Evolutionary conservation across 2,113 vertebrate genomes (phyloP).

Genomic region (Nerophis lumbriciformis): DNA sequence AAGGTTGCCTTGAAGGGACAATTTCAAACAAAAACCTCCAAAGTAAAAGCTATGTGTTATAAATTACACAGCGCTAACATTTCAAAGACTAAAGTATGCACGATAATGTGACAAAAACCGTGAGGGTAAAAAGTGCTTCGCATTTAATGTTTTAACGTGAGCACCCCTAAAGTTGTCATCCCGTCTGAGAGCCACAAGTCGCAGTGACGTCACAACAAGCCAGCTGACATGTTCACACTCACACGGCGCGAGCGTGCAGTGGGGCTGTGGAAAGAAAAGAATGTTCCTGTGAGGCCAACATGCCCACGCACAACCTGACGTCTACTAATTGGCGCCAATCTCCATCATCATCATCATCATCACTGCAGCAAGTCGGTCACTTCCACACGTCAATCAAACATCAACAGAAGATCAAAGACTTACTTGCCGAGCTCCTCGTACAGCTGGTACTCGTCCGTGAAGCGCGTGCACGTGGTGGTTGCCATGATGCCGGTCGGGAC

Average conservation of each 20-base stretch:
- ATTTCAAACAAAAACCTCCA: no score
- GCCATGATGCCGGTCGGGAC: conserved; percentile 75
- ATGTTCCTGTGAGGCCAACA: conserved; percentile 56
- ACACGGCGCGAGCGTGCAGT: neutral
- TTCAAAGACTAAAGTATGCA: no score
- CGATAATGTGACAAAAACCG: no score
- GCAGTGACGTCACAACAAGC: no score
- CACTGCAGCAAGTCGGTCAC: conserved; percentile 25
- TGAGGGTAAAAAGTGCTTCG: no score
- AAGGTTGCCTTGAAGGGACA: no score
- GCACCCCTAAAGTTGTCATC: no score
- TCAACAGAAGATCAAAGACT: conserved; percentile 37
- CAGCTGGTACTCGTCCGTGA: conserved; percentile 91
- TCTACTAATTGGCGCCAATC: conserved; percentile 32
- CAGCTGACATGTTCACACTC: neutral
- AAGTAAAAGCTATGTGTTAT: no score
- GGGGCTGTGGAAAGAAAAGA: conserved; percentile 24
- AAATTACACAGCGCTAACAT: no score
- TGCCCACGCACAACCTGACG: conserved; percentile 60
- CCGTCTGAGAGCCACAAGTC: no score
- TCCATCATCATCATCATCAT: neutral
- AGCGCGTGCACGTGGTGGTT: conserved; percentile 87
- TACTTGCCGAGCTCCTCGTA: conserved; percentile 97
- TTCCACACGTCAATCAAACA: no score
- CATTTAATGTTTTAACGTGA: no score